Percentiles rank a stretch among this genome's conserved stretches.
Evolutionary conservation across 2,888 invertebrate genomes (phyloP).

Genomic region (Lithophane semibrunnea): DNA sequence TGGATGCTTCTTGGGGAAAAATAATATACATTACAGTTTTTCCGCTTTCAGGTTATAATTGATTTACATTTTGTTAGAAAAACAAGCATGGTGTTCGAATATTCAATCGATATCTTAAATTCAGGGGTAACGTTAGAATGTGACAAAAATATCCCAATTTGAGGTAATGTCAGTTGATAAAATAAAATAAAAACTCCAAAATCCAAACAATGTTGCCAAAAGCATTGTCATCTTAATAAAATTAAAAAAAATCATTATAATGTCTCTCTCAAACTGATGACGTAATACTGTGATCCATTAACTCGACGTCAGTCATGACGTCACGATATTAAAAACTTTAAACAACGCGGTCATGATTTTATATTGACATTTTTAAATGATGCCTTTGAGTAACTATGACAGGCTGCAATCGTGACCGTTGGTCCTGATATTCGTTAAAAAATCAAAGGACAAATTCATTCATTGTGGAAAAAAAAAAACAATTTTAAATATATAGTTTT

Average conservation of each 20-base stretch:
- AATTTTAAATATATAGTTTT: too few species aligned
- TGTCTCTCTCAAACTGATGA: conserved; percentile 16
- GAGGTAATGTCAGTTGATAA: neutral
- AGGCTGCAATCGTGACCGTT: neutral
- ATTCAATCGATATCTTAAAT: too few species aligned
- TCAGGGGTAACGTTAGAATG: too few species aligned
- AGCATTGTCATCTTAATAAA: conserved; percentile 8
- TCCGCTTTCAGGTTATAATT: neutral
- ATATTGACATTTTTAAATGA: conserved; percentile 13
- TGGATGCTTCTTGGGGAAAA: neutral
- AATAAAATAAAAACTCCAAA: neutral
- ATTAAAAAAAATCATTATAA: conserved; percentile 24
- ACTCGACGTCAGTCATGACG: conserved; percentile 31
- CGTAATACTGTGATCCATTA: conserved; percentile 32
- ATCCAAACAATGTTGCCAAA: neutral
- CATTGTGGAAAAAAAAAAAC: too few species aligned
- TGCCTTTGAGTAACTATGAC: neutral
- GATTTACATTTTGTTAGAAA: neutral
- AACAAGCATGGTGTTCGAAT: too few species aligned
- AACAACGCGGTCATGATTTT: conserved; percentile 32
- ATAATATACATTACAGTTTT: neutral
- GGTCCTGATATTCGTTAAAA: neutral
- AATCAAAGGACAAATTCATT: neutral
- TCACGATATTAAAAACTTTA: conserved; percentile 34
- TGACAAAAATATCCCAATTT: too few species aligned